phyloP scores from a whole-genome alignment of 2,113 vertebrate genomes.

The Macrotis lagotis region DNA sequence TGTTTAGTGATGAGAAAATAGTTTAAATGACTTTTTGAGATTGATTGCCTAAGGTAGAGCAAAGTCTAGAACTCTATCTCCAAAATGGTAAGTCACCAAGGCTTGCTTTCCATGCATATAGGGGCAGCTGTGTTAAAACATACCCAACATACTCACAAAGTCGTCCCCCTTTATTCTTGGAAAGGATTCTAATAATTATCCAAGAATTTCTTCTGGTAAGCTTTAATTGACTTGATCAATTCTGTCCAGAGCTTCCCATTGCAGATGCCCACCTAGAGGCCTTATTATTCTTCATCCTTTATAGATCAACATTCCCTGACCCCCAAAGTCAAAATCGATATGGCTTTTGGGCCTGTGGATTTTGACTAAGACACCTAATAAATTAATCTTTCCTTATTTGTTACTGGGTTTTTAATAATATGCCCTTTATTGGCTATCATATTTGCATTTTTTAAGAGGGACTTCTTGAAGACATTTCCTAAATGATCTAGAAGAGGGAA shows the following conservation, averaged over 20 bases:
- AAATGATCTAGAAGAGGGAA: background rate
- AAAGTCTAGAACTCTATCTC: background rate
- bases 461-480: background rate
- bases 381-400: background rate
- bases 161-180: background rate
- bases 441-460: constrained; percentile 32
- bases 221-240: background rate
- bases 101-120: background rate
- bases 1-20: background rate
- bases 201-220: background rate
- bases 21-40: background rate
- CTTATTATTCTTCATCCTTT: background rate
- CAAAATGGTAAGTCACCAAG: background rate
- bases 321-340: background rate
- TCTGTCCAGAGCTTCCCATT: background rate
- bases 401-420: background rate
- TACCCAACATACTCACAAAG: background rate
- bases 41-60: background rate
- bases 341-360: background rate
- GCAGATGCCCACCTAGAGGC: background rate
- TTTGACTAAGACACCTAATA: background rate
- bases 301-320: background rate
- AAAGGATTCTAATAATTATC: background rate
- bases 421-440: background rate
- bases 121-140: background rate